Evolutionary conservation across 2,888 invertebrate genomes (phyloP), one percentile per base, ranked within the genome.

Genomic region (Macroteleia sp.): DNA sequence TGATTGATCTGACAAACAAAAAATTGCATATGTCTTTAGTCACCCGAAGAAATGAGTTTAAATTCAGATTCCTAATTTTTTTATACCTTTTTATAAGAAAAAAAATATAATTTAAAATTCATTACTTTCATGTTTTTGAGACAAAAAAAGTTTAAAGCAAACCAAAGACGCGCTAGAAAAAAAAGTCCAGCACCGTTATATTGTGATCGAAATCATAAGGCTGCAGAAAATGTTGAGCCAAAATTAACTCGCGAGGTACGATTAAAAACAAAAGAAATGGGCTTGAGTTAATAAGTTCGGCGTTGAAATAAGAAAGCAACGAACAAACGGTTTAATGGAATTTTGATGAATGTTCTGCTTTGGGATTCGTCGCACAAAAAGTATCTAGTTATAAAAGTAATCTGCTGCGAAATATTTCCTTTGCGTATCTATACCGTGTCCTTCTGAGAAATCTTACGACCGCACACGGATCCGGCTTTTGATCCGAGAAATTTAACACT

Each of bases 271-370:
- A 67, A 74, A 61, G 39, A 39, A 59, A 19, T 14, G 12, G 30
- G 19, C 5, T 22, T 34, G 25, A 48, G 71, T 41, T 71, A 62
- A 56, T 62, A 62, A 62, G 56, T 56, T 46, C 14, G 54, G 19
- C 44, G 22, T 9, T 25, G 36, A 67, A 75, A 66, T 62, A 67
- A 75, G 61, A 75, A 50, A 41, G 19, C 67, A 36, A 8, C 36
- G 57, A 67, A 59, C 56, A 56, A 61, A 64, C 44, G 52, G 39
- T 75, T 66, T 75, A 76, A 76, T 70, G 76, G 76, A 76, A 76
- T 76, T 70, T 76, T 76, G 76, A 76, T 76, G 76, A 76, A 70
- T 69, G 69, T 62, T 74, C 50, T 34, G 75, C 67, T 67, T 41
- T 19, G 34, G 36, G 75, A 67, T 62, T 69, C 61, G 67, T 75